These are phyloP conservation scores for Protobothrops flavoviridis DNA, from an alignment of 2,113 vertebrate species.

Conservation along the genomic window DNA sequence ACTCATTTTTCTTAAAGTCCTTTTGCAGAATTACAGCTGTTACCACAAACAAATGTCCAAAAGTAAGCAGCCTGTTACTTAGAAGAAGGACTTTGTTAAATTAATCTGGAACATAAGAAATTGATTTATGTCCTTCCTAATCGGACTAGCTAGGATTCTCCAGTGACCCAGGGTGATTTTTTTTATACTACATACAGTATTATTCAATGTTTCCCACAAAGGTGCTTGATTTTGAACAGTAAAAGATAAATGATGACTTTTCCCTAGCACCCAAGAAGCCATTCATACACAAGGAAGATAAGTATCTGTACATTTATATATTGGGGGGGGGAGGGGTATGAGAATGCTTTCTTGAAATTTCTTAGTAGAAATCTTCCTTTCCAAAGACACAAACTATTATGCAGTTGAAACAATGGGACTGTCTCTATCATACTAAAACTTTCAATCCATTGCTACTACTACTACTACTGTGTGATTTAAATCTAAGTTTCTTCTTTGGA, in stretches of 20 bases:
- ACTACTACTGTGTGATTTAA: background rate
- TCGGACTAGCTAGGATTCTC: background rate
- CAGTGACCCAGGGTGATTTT: background rate
- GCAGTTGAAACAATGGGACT: background rate
- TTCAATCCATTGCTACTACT: background rate
- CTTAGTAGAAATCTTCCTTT: background rate
- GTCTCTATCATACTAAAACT: background rate
- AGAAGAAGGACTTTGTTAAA: background rate
- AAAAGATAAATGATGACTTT: background rate
- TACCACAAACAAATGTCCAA: background rate
- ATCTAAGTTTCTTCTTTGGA: background rate
- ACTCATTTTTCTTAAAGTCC: background rate
- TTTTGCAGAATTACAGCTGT: conserved; percentile 1
- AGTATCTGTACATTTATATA: background rate
- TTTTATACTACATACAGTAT: background rate
- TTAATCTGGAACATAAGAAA: background rate
- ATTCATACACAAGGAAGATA: background rate
- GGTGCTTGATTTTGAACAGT: background rate
- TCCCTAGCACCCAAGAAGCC: background rate
- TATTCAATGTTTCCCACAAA: background rate
- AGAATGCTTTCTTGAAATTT: background rate
- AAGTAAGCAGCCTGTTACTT: background rate
- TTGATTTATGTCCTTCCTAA: background rate
- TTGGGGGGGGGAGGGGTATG: background rate
- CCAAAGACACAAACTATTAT: background rate